A percentile compares a stretch with the other conserved stretches of the same genome.
Evolutionary conservation across 2,113 vertebrate genomes (phyloP).

Genomic region (Siniperca chuatsi): DNA sequence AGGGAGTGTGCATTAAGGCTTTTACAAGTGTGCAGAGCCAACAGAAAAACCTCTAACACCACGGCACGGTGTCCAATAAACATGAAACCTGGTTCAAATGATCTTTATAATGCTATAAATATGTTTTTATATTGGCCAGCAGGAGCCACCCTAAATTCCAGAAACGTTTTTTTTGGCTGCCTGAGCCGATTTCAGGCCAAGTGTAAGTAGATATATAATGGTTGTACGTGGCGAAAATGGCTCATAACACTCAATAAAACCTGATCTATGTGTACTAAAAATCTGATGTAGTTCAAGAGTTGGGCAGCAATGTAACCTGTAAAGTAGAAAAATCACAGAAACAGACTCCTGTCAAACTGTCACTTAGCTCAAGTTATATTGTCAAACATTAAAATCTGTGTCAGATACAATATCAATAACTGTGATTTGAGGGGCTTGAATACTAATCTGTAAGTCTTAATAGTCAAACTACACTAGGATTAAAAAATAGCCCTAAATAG

Average conservation of each 20-base stretch:
- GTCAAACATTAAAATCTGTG: neutral
- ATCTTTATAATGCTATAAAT: constrained; percentile 18
- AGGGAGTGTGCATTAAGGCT: neutral
- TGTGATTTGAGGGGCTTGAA: neutral
- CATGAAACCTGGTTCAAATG: constrained; percentile 25
- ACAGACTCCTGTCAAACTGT: neutral
- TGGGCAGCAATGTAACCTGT: neutral
- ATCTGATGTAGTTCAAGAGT: neutral
- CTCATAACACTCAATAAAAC: constrained; percentile 15
- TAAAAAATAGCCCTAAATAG: too few species aligned
- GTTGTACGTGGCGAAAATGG: neutral
- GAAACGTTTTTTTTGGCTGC: constrained; percentile 6
- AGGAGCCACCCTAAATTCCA: constrained; percentile 32
- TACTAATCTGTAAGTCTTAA: neutral
- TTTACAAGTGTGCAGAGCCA: constrained; percentile 50
- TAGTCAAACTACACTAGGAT: neutral
- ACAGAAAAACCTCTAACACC: constrained; percentile 19
- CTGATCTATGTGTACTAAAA: neutral
- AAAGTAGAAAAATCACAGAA: constrained; percentile 2
- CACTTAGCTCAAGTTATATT: too few species aligned
- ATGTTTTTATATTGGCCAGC: constrained; percentile 17
- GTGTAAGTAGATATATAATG: constrained; percentile 9
- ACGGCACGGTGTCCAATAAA: constrained; percentile 36
- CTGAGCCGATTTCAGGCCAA: constrained; percentile 5
- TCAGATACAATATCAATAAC: neutral